These are phyloP conservation scores for Hemichromis elongatus DNA, from an alignment of 2,113 vertebrate genomes.

Conservation along the genomic window DNA sequence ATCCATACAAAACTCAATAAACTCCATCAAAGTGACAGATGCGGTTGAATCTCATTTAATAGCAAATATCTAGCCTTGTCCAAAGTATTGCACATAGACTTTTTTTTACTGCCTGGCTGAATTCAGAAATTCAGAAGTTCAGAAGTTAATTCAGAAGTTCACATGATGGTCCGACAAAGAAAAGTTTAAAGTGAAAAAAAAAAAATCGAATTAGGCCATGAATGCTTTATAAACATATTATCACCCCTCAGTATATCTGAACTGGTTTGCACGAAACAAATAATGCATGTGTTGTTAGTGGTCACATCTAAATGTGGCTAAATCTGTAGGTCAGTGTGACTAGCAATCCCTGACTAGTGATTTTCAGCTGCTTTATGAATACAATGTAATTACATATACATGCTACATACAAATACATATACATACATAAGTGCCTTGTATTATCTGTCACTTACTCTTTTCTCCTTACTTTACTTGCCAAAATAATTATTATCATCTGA, in stretches of 20 bases:
- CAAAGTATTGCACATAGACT: not conserved
- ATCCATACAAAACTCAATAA: not conserved
- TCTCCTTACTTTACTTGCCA: not conserved
- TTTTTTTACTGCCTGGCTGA: not conserved
- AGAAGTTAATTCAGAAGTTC: not conserved
- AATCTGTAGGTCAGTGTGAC: not conserved
- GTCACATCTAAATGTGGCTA: not conserved
- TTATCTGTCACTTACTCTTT: not conserved
- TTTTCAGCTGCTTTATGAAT: not conserved
- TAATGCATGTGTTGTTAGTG: not conserved
- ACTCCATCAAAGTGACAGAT: not conserved
- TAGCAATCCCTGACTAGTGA: not conserved
- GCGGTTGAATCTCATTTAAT: not conserved
- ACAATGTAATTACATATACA: not conserved
- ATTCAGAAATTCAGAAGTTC: not conserved
- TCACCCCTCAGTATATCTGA: not conserved
- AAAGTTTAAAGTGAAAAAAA: not conserved
- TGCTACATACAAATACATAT: too few relatives aligned
- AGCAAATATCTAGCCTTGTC: not conserved
- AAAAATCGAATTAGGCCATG: accelerated
- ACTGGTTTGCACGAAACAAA: not conserved
- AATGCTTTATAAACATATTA: not conserved
- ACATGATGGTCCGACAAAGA: not conserved
- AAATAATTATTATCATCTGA: not conserved
- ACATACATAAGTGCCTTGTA: not conserved